Evolutionary conservation across 1,140 invertebrate species (phyloP).

Genomic region (Eciton burchellii): DNA sequence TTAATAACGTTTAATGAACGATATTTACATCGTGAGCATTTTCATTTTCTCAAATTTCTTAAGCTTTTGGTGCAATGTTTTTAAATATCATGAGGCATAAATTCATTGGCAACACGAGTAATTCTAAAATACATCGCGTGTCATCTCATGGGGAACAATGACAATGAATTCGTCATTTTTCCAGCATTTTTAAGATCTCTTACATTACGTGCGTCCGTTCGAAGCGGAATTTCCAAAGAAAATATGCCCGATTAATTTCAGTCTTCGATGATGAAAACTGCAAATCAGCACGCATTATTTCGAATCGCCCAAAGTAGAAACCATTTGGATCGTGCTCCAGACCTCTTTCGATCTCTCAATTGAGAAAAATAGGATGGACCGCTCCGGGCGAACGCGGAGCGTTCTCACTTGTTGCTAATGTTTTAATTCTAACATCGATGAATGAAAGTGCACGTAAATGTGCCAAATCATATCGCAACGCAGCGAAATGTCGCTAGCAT

Average conservation of each 20-base stretch:
- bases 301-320: constrained; percentile 1
- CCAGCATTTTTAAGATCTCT: not conserved
- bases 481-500: no score
- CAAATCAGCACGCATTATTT: not conserved
- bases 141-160: no score
- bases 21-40: no score
- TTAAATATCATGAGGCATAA: no score
- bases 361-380: not conserved
- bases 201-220: not conserved
- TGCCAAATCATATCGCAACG: no score
- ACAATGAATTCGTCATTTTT: not conserved
- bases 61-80: no score
- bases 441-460: not conserved
- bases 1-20: no score
- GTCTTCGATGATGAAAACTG: constrained; percentile 9
- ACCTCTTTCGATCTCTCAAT: not conserved
- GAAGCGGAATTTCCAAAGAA: constrained; percentile 21
- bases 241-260: constrained; percentile 21
- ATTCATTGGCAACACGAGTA: no score
- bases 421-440: constrained; percentile 29
- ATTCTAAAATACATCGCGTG: no score
- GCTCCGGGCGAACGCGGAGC: no score
- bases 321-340: constrained; percentile 4
- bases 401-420: constrained; percentile 13
- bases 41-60: no score